Percentiles rank a stretch among this genome's conserved stretches.
Evolutionary conservation across 2,888 invertebrate genomes (phyloP).

Genomic region (Troilus luridus): DNA sequence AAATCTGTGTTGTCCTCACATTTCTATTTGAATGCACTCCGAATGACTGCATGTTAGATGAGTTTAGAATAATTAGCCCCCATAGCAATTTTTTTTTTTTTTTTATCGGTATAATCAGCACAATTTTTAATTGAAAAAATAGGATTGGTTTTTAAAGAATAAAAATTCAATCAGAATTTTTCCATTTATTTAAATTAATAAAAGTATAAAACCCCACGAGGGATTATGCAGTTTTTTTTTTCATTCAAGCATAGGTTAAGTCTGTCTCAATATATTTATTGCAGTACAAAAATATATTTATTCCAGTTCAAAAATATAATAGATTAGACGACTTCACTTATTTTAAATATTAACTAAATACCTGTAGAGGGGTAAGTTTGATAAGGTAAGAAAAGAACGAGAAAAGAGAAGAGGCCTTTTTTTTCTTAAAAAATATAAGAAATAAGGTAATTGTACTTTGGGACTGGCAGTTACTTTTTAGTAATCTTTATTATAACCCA

Average conservation of each 20-base stretch:
- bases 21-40: slow-evolving; percentile 49
- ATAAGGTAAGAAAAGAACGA: not conserved
- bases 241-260: not conserved
- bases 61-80: not conserved
- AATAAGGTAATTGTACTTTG: no score
- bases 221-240: not conserved
- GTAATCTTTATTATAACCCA: no score
- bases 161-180: not conserved
- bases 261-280: not conserved
- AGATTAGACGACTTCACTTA: not conserved
- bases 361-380: not conserved
- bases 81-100: not conserved
- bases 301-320: no score
- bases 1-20: slow-evolving; percentile 19
- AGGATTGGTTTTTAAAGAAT: not conserved
- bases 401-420: not conserved
- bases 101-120: not conserved
- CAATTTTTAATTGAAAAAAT: not conserved
- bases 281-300: not conserved
- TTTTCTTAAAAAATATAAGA: no score
- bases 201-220: not conserved
- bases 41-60: slow-evolving; percentile 38
- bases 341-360: not conserved
- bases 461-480: no score
- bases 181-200: not conserved